Conservation (phyloP, 2,888 invertebrate genomes). For the Pyralis farinalis region DNA sequence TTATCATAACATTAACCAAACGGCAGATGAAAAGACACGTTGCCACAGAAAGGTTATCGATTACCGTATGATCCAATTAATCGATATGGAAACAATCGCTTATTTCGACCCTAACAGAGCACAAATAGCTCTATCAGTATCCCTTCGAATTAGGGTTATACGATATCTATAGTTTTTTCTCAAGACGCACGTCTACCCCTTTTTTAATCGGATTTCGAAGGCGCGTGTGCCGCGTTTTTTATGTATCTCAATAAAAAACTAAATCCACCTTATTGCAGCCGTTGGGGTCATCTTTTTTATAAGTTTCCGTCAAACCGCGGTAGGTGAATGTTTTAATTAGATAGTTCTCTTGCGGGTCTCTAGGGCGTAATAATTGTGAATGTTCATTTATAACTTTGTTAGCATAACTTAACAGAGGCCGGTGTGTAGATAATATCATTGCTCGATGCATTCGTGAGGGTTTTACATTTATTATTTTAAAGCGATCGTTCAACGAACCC, state of each 20-base stretch:
- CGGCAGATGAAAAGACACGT: conserved; percentile 72
- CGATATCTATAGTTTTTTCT: conserved; percentile 55
- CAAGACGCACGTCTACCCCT: conserved; percentile 68
- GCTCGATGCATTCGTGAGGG: conserved; percentile 19
- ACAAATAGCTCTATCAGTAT: conserved; percentile 77
- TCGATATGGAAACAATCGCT: conserved; percentile 74
- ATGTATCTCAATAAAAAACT: conserved; percentile 55
- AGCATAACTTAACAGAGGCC: conserved; percentile 54
- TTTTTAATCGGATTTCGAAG: conserved; percentile 74
- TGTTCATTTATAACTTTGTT: conserved; percentile 60
- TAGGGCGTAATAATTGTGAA: conserved; percentile 47
- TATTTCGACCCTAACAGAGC: conserved; percentile 56
- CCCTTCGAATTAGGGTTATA: conserved; percentile 70
- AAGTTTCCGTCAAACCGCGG: conserved; percentile 52
- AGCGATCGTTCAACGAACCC: conserved; percentile 14
- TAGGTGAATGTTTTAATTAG: conserved; percentile 77
- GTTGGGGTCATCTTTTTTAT: conserved; percentile 65
- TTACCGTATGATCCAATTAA: conserved; percentile 79
- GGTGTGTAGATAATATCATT: conserved; percentile 46
- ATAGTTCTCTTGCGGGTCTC: conserved; percentile 32
- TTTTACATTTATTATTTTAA: conserved; percentile 11
- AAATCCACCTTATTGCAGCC: conserved; percentile 73
- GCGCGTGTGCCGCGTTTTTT: conserved; percentile 71
- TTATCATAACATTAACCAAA: conserved; percentile 29
- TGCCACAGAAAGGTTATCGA: conserved; percentile 70